phyloP scores from a whole-genome alignment of 2,888 invertebrate genomes.

The Pristionchus fissidentatus region DNA sequence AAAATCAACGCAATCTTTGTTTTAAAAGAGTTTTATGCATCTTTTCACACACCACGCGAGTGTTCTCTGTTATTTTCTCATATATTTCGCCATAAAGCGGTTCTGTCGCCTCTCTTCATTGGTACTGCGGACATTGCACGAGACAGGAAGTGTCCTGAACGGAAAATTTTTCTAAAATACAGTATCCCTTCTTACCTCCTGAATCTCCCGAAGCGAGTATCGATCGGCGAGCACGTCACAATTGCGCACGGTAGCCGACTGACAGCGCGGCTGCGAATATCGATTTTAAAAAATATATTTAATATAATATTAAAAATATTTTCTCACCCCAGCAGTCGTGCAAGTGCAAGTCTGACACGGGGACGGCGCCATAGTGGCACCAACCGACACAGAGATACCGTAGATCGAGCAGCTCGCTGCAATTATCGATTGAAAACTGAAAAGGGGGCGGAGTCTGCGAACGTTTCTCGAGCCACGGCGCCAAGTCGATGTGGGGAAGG shows the following conservation, averaged over 20 bases:
- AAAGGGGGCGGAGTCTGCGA: not conserved
- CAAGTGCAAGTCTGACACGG: constrained; percentile 60
- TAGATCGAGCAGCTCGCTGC: constrained; percentile 43
- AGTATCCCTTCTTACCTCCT: constrained; percentile 50
- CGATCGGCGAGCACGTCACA: constrained; percentile 65
- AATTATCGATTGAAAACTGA: not conserved
- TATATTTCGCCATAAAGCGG: not conserved
- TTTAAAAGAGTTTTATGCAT: too few relatives aligned
- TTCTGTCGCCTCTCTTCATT: not conserved
- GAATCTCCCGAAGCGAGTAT: constrained; percentile 57
- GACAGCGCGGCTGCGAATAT: constrained; percentile 66
- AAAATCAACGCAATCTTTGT: too few relatives aligned
- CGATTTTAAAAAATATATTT: not conserved
- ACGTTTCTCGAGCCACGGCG: constrained; percentile 63
- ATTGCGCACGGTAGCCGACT: constrained; percentile 60
- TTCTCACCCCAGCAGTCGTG: constrained; percentile 62
- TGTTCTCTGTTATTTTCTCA: too few relatives aligned
- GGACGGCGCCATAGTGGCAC: not conserved
- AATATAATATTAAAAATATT: not conserved
- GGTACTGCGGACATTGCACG: constrained; percentile 44
- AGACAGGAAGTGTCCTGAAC: constrained; percentile 45
- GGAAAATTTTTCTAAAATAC: not conserved
- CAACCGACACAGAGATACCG: not conserved
- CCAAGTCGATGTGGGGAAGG: constrained; percentile 64
- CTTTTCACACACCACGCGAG: too few relatives aligned